phyloP scores from a whole-genome alignment of 2,113 vertebrate species.

The Oreochromis tanganicae region DNA sequence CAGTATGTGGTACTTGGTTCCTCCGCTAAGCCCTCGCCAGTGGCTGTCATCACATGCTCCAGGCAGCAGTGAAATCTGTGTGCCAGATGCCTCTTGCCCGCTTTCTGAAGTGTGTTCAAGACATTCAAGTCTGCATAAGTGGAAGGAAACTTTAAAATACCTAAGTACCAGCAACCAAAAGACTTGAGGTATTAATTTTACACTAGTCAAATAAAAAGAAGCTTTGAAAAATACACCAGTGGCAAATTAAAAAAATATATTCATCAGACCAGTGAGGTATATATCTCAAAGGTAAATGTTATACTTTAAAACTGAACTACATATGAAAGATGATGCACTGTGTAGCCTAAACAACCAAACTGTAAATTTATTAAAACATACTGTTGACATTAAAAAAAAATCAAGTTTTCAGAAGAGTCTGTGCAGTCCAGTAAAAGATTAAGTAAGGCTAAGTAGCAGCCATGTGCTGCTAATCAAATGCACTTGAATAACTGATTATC shows the following conservation, averaged over 20 bases:
- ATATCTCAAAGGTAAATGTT: not conserved
- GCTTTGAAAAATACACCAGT: not conserved
- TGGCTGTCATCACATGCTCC: constrained; percentile 47
- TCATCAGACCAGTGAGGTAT: not conserved
- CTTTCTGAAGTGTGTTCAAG: constrained; percentile 26
- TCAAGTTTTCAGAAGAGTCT: not conserved
- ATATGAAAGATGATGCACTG: not conserved
- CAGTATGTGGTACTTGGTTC: constrained; percentile 28
- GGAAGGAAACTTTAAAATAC: constrained; percentile 12
- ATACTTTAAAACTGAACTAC: not conserved
- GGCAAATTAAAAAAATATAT: not conserved
- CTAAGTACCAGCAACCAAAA: not conserved
- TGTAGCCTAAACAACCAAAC: not conserved
- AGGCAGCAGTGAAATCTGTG: constrained; percentile 55
- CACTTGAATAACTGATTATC: not conserved
- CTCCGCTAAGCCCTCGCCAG: constrained; percentile 33
- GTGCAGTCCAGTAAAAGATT: not conserved
- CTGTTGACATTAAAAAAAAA: not conserved
- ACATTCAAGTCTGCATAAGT: not conserved
- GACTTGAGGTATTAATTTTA: not conserved
- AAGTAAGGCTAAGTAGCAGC: not conserved
- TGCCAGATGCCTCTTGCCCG: constrained; percentile 51
- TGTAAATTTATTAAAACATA: not conserved
- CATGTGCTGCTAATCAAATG: not conserved
- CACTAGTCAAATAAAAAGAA: not conserved